Percentiles rank a stretch among this genome's conserved stretches.
Evolutionary conservation across 2,113 vertebrate genomes (phyloP).

Genomic region (Osmerus eperlanus): DNA sequence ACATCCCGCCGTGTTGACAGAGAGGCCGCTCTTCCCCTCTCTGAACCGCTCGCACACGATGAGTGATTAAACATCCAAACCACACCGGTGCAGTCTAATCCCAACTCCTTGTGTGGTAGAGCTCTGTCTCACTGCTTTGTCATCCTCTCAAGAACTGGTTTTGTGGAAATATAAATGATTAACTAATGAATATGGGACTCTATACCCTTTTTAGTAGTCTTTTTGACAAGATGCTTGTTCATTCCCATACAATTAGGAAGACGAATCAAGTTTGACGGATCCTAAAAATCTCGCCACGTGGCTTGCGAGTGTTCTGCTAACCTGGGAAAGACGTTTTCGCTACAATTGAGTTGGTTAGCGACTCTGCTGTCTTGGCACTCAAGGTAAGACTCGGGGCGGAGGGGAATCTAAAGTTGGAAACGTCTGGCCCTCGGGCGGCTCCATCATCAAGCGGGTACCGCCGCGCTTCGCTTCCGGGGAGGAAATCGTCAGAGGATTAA

Average conservation of each 20-base stretch:
- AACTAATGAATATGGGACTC: too few relatives aligned
- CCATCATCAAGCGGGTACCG: neutral
- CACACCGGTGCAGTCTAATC: slow-evolving; percentile 48
- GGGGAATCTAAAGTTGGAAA: slow-evolving; percentile 21
- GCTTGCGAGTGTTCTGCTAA: neutral
- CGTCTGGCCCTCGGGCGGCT: slow-evolving; percentile 20
- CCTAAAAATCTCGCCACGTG: too few relatives aligned
- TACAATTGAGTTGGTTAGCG: neutral
- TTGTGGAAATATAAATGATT: too few relatives aligned
- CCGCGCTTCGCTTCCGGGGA: slow-evolving; percentile 29
- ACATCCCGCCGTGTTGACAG: slow-evolving; percentile 38
- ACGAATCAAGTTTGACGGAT: too few relatives aligned
- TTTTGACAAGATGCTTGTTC: too few relatives aligned
- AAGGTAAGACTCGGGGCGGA: slow-evolving; percentile 11
- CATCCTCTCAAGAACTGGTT: slow-evolving; percentile 1
- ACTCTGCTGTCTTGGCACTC: slow-evolving; percentile 19
- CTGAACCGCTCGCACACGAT: slow-evolving; percentile 44
- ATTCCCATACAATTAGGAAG: too few relatives aligned
- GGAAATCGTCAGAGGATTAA: slow-evolving; percentile 52
- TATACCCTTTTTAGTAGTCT: neutral
- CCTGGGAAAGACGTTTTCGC: too few relatives aligned
- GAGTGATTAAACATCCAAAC: slow-evolving; percentile 64
- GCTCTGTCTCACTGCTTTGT: slow-evolving; percentile 38
- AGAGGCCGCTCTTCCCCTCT: slow-evolving; percentile 46
- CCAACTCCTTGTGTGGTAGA: slow-evolving; percentile 32